Evolutionary conservation across 2,888 invertebrate species (phyloP), one percentile per base, ranked within the genome.

Genomic region (Oscheius onirici): DNA sequence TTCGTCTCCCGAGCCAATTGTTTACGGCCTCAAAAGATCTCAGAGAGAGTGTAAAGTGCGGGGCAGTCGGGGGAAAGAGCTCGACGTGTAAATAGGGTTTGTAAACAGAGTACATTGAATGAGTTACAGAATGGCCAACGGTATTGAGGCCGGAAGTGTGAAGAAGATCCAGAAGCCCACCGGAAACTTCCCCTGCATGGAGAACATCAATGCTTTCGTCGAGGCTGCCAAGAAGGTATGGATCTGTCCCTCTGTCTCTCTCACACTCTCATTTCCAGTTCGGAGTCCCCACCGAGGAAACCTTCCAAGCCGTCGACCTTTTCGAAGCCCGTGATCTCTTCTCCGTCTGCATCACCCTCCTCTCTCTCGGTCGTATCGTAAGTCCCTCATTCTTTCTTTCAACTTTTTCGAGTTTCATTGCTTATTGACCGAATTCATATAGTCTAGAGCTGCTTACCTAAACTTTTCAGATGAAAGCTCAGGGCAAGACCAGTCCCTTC

Each of bases 111-210:
- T 51, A n/a, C 8, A 55, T 24, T 26, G 28, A 28, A 55, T 55
- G 55, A 11, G 26, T 70, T 78, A 22, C 89, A 94, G 94, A 88
- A 89, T 96, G 85, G 93, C 92, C 28, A 97, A 97, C 90, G 91
- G 91, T 80, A 91, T 97, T 84, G 92, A 94, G 88, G 92, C 93
- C 0, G 93, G 93, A 54, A 91, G 92, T 67, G 92, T 97, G 71
- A 95, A 95, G 90, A 95, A 95, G 90, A 92, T 97, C 83, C 96
- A 97, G 89, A 92, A 92, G 83, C 93, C 93, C 72, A 92, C 92
- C 87, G 93, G 95, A 92, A 95, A 94, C 73, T 97, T 97, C 90
- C 96, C 96, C 88, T 95, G 95, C 90, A 97, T 97, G 96, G 97
- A 97, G 90, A 97, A 97, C 89, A 97, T 97, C 85, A 95, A 95